These are phyloP conservation scores for Helicoverpa assulta DNA, from an alignment of 2,888 invertebrate species.

Conservation along the genomic window DNA sequence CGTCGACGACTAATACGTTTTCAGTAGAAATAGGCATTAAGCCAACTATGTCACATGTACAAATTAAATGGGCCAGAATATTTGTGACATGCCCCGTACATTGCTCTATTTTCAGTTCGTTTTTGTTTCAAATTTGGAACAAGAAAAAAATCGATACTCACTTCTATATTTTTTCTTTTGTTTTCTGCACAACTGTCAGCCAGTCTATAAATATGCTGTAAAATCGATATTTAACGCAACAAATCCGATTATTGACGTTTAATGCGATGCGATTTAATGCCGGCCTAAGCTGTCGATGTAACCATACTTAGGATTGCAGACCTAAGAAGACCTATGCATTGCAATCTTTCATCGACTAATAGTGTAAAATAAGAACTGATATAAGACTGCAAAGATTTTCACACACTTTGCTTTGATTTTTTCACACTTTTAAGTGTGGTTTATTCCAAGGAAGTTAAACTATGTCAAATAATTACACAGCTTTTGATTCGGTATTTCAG, in stretches of 20 bases:
- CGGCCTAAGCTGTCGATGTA: not conserved
- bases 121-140: constrained; percentile 13
- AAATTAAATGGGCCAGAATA: constrained; percentile 35
- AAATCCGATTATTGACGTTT: constrained; percentile 40
- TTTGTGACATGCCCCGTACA: constrained; percentile 38
- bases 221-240: constrained; percentile 30
- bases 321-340: constrained; percentile 33
- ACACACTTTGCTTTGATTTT: no score
- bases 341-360: not conserved
- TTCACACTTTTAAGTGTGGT: no score
- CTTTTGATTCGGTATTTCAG: no score
- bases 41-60: constrained; percentile 57
- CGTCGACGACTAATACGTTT: constrained; percentile 4
- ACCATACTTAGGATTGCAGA: not conserved
- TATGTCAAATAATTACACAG: no score
- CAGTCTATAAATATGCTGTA: not conserved
- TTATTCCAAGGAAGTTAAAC: no score
- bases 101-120: constrained; percentile 53
- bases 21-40: constrained; percentile 32
- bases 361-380: not conserved
- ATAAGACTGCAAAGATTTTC: not conserved
- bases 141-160: no score
- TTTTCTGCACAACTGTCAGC: not conserved
- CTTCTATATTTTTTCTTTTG: not conserved
- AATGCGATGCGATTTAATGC: constrained; percentile 10